A percentile compares a stretch with the other conserved stretches of the same genome.
Conservation (phyloP, 2,888 invertebrate genomes). For the Apomyelois bistriatella region DNA sequence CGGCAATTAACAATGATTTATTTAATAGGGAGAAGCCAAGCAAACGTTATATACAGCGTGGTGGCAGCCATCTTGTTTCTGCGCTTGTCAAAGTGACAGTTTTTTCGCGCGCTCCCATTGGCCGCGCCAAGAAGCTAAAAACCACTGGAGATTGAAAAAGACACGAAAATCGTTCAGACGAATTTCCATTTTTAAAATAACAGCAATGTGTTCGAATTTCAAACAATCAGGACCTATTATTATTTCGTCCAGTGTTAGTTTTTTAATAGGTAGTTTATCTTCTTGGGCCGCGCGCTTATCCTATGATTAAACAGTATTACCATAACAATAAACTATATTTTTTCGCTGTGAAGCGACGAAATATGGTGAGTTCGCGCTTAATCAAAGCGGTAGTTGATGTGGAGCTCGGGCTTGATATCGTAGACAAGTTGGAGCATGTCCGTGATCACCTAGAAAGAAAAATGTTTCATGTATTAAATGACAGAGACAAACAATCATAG, state of each 20-base stretch:
- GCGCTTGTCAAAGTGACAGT: conserved; percentile 26
- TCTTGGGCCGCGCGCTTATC: conserved; percentile 9
- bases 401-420: conserved; percentile 95
- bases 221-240: too few relatives aligned
- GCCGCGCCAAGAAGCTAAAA: conserved; percentile 31
- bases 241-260: background rate
- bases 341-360: background rate
- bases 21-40: conserved; percentile 37
- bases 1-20: conserved; percentile 31
- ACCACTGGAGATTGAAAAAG: background rate
- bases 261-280: background rate
- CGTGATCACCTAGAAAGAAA: conserved; percentile 83
- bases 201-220: too few relatives aligned
- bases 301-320: conserved; percentile 41
- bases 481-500: background rate
- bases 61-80: conserved; percentile 31
- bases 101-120: conserved; percentile 20
- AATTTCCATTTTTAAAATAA: background rate
- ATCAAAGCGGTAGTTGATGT: conserved; percentile 88
- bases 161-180: too few relatives aligned
- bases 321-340: conserved; percentile 40
- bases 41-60: conserved; percentile 49
- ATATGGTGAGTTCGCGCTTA: conserved; percentile 27
- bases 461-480: background rate
- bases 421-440: conserved; percentile 92